phyloP scores from a whole-genome alignment of 2,797 vertebrate species.

The Intellagama lesueurii region DNA sequence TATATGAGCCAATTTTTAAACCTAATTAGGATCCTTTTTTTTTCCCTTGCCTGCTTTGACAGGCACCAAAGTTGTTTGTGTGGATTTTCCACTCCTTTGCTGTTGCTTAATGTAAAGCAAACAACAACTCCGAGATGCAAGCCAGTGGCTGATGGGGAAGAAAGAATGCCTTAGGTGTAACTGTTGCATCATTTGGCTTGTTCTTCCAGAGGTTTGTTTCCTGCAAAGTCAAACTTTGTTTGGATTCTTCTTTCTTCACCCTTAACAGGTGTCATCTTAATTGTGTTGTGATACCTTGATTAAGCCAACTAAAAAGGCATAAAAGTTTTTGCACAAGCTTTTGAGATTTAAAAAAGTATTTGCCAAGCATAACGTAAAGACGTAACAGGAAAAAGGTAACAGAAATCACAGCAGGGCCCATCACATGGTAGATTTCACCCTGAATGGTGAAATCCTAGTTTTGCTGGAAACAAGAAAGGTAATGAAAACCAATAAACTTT shows the following conservation, averaged over 20 bases:
- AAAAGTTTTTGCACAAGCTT: too few species aligned
- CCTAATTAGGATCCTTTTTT: neutral
- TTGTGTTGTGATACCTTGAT: neutral
- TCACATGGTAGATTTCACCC: too few species aligned
- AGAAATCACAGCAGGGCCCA: too few species aligned
- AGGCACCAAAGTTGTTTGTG: neutral
- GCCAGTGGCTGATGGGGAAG: neutral
- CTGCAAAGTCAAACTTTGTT: neutral
- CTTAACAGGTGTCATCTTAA: neutral
- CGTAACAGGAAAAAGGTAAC: too few species aligned
- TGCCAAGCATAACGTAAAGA: too few species aligned
- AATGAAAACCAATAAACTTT: too few species aligned
- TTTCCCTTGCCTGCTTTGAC: neutral
- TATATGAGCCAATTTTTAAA: neutral
- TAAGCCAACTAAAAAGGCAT: too few species aligned
- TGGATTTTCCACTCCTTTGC: neutral
- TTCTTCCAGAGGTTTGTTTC: neutral
- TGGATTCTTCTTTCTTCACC: too few species aligned
- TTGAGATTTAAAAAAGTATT: too few species aligned
- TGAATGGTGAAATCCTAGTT: too few species aligned
- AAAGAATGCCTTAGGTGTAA: neutral
- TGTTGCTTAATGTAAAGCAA: neutral
- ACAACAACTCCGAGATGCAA: accelerated
- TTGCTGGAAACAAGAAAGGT: too few species aligned
- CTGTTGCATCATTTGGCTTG: neutral